phyloP scores from a whole-genome alignment of 2,888 invertebrate species.

The Allophyes oxyacanthae region DNA sequence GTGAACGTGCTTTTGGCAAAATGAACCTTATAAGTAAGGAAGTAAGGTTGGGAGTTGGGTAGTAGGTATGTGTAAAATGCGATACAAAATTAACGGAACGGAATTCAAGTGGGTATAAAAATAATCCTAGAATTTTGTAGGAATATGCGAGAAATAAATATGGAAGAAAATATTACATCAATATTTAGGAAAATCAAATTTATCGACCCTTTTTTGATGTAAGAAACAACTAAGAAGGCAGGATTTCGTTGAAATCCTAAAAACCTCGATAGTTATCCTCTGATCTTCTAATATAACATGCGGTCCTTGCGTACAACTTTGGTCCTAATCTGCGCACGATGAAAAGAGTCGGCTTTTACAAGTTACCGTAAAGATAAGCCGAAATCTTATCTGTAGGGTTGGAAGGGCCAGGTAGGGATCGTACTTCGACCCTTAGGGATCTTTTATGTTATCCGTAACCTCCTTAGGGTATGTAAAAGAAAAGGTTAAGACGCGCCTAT shows the following conservation, averaged over 20 bases:
- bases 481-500: not conserved
- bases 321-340: conserved; percentile 38
- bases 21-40: conserved; percentile 43
- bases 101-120: conserved; percentile 40
- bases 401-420: conserved; percentile 46
- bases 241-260: conserved; percentile 2
- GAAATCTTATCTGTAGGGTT: conserved; percentile 53
- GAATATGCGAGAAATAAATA: not conserved
- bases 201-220: too few species aligned
- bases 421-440: conserved; percentile 42
- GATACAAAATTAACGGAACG: conserved; percentile 40
- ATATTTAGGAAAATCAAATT: too few species aligned
- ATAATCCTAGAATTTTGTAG: conserved; percentile 25
- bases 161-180: not conserved
- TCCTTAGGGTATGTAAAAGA: conserved; percentile 30
- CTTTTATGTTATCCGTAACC: conserved; percentile 47
- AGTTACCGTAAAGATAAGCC: conserved; percentile 48
- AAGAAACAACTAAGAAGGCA: not conserved
- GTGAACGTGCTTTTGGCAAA: conserved; percentile 37
- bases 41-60: conserved; percentile 14
- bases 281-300: conserved; percentile 20
- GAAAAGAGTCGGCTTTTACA: conserved; percentile 49
- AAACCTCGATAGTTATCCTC: conserved; percentile 26
- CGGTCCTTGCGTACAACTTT: conserved; percentile 27
- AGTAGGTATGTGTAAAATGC: conserved; percentile 12